Evolutionary conservation across 1,140 invertebrate species (phyloP), one percentile per base, ranked within the genome.

Genomic region (Stenopsyche tienmushanensis): DNA sequence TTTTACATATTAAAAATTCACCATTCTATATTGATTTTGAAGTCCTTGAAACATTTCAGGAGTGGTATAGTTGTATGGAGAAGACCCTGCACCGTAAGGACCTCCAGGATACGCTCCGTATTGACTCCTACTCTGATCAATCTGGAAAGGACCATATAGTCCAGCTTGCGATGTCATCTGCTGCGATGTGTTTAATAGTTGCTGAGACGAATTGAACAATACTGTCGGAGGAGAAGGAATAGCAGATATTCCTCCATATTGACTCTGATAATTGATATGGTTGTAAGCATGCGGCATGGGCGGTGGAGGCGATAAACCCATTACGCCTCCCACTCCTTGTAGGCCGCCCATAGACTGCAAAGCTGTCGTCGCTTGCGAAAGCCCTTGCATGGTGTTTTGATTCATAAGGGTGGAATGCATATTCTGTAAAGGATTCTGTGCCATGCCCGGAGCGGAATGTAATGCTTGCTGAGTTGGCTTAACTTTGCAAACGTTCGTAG

Each of bases 31-130:
- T 73, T 90, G 89, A 52, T 85, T 90, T 42, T 89, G 82, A 69
- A 90, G 84, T 72, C 85, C 90, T 71, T 87, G 88, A 78, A 92
- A 93, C 78, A 93, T 86, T 71, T 94, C 91, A 45, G 89, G 88
- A 24, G 86, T 85, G 62, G 83, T 80, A 67, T 81, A 81, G 65
- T 82, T 81, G 62, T 79, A 81, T 3, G 77, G 83, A 23, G 75
- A 78, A 34, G 82, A 78, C 23, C 78, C 78, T 60, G 81, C 78
- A 34, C 77, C 78, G 69, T 80, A 80, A 0, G 80, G 80, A 17
- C 77, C 76, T 45, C 77, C 76, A 2, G 79, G 79, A 62, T 80
- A 82, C 20, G 75, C 78, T 13, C 79, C 77, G 59, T 78, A 82
- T 57, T 82, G 80, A 45, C 75, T 77, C 8, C 79, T 72, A 39